Conservation (phyloP, 2,797 vertebrate genomes). For the Orestias chungarensis region DNA sequence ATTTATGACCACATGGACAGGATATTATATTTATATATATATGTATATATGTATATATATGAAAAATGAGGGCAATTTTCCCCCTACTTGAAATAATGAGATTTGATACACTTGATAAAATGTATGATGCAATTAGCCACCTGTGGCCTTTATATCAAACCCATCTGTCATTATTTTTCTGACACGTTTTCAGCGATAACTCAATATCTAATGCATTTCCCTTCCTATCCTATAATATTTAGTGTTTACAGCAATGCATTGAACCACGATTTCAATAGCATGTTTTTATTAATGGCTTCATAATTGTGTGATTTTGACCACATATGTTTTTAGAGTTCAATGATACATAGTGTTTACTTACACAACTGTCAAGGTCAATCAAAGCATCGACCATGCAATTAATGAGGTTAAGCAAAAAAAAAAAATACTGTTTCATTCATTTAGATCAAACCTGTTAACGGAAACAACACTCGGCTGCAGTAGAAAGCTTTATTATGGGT, state of each 20-base stretch:
- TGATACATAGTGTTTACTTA: slow-evolving; percentile 38
- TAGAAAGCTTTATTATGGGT: slow-evolving; percentile 52
- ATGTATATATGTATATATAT: not conserved
- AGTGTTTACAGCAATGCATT: not conserved
- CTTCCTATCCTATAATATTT: not conserved
- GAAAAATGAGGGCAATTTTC: slow-evolving; percentile 1
- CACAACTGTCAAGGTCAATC: slow-evolving; percentile 37
- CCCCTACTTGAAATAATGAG: not conserved
- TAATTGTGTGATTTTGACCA: slow-evolving; percentile 15
- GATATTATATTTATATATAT: not conserved
- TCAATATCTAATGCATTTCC: not conserved
- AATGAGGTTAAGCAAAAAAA: slow-evolving; percentile 44
- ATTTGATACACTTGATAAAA: slow-evolving; percentile 17
- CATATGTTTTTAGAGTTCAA: slow-evolving; percentile 15
- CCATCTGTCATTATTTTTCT: not conserved
- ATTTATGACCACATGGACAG: not conserved
- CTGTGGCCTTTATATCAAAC: not conserved
- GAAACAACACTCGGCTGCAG: slow-evolving; percentile 35
- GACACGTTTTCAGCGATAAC: not conserved
- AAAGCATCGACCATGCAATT: slow-evolving; percentile 35
- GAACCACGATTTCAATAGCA: not conserved
- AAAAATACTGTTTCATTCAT: slow-evolving; percentile 27
- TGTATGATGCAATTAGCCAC: slow-evolving; percentile 15
- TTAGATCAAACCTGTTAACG: slow-evolving; percentile 56
- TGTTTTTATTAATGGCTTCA: not conserved